phyloP scores from a whole-genome alignment of 2,113 vertebrate genomes.

The Bettongia penicillata region DNA sequence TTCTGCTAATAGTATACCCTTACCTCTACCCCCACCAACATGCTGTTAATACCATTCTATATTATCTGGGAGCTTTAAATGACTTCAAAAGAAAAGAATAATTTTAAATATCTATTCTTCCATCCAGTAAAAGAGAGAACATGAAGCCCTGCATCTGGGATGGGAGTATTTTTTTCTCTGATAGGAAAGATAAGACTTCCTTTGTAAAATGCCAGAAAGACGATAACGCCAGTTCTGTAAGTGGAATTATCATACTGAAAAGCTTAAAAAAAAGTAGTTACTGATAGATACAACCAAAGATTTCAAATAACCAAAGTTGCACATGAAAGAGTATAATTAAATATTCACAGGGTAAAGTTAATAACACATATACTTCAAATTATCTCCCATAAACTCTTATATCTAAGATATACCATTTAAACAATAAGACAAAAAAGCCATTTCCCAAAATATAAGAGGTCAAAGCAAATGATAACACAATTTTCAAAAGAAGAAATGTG shows the following conservation, averaged over 20 bases:
- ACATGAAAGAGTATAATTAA: neutral
- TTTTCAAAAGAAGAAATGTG: neutral
- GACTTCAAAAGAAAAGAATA: neutral
- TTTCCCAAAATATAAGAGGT: neutral
- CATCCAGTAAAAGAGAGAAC: neutral
- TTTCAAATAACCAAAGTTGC: neutral
- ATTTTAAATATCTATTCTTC: neutral
- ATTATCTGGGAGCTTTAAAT: neutral
- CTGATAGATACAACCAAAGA: neutral
- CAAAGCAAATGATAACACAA: neutral
- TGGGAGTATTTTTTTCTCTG: neutral
- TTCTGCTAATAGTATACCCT: neutral
- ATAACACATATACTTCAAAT: neutral
- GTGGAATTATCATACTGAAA: neutral
- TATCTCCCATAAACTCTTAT: neutral
- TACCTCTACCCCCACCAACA: neutral
- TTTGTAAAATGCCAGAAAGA: neutral
- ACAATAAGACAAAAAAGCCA: neutral
- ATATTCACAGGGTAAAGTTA: neutral
- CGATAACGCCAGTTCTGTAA: neutral
- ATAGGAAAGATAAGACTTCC: neutral
- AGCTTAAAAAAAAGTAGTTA: neutral
- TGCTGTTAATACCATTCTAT: neutral
- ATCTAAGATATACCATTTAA: neutral
- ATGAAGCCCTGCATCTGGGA: neutral